Conservation (phyloP, 2,113 vertebrate genomes). For the Clupea harengus region DNA sequence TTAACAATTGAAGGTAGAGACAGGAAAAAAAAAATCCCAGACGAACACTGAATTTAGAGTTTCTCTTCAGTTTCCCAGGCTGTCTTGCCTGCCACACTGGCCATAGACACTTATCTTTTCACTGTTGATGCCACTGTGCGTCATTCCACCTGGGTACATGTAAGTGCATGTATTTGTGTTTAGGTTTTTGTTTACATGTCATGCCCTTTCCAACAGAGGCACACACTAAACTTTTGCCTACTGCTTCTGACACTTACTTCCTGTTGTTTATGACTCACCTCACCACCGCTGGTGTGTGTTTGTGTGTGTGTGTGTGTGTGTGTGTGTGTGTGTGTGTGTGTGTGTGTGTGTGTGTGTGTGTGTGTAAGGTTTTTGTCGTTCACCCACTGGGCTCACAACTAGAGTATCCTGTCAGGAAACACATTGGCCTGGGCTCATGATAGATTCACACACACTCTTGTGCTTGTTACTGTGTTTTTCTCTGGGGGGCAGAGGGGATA, state of each 20-base stretch:
- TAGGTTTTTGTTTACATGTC: background rate
- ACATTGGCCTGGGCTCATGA: constrained; percentile 51
- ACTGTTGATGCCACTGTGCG: background rate
- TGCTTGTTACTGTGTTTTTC: background rate
- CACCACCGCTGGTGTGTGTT: constrained; percentile 34
- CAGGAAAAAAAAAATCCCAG: too few relatives aligned
- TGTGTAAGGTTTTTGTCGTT: constrained; percentile 47
- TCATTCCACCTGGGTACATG: constrained; percentile 6
- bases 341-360: background rate
- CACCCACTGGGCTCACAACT: constrained; percentile 54
- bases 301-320: constrained; percentile 4
- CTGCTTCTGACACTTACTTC: constrained; percentile 39
- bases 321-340: constrained; percentile 18
- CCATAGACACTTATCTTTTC: background rate
- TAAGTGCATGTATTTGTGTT: background rate
- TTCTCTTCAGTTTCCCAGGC: background rate
- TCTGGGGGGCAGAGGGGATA: background rate
- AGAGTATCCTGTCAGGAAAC: constrained; percentile 71
- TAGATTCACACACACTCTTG: constrained; percentile 37
- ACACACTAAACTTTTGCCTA: constrained; percentile 2
- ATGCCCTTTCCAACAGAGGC: background rate
- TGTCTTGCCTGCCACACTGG: background rate
- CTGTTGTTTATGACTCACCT: constrained; percentile 65
- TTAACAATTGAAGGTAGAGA: too few relatives aligned
- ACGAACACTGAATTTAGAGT: background rate